Base-by-base conservation (phyloP, 2,888 invertebrate genomes). In the Timema cristinae region DNA sequence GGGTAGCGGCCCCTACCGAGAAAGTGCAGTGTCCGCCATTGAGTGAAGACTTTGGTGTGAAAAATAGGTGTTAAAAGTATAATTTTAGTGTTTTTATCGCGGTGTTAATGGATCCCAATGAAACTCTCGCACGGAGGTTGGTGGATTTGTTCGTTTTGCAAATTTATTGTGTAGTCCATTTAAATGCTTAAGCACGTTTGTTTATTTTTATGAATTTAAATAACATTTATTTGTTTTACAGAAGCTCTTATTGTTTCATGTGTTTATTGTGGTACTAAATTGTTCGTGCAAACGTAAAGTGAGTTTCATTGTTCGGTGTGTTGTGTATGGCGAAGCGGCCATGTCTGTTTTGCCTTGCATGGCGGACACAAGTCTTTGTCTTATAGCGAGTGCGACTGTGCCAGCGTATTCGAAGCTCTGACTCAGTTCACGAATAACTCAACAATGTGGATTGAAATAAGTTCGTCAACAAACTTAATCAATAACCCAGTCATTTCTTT, bases 1-100 rank as follows among this genome's bases (percentile, higher is more conserved):
- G 50, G 69, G 54, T 52, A 52, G 69, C 69, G 66, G 70, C 32
- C 48, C 59, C 61, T 61, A 51, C 67, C 67, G 67, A 67, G 69
- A 69, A 69, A 72, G 69, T 71, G 71, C 67, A 71, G 71, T 72
- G 69, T 56, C 72, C 66, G 69, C 69, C 69, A 67, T 67, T 66
- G 59, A 68, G 61, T 49, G 50, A 32, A 54, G 32, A 59, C 51
- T 67, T 71, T 32, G 32, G 32, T 32, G 32, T 32, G 32, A 32
- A 32, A 32, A 32, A 32, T 32, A 32, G 4, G 32, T 32, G 32
- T 32, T 32, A 32, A 32, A 32, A 32, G 32, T 32, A 32, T 32
- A 32, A 32, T 32, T 32, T 32, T 32, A 32, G 32, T 32, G 32
- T 32, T 32, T 32, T 32, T 32, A 32, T 32, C 32, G 32, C 32